Evolutionary conservation across 2,888 invertebrate genomes (phyloP).

Genomic region (Drosophila phalerata): DNA sequence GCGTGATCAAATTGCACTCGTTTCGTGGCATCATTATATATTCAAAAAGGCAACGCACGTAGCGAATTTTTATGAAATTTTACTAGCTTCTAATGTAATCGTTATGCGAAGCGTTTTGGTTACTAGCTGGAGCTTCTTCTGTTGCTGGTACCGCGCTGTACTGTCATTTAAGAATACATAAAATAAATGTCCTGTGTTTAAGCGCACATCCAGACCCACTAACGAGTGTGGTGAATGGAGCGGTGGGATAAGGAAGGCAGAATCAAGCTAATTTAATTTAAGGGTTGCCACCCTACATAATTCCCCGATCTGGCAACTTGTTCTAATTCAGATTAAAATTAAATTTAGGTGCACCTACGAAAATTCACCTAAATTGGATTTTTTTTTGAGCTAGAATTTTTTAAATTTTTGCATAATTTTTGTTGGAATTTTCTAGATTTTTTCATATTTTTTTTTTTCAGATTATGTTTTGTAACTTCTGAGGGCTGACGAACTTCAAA

Average conservation of each 20-base stretch:
- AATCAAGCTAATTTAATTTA: slow-evolving; percentile 28
- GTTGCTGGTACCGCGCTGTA: slow-evolving; percentile 24
- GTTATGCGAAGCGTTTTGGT: slow-evolving; percentile 65
- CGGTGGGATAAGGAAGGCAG: no score
- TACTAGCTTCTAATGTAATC: slow-evolving; percentile 77
- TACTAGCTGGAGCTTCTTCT: slow-evolving; percentile 30
- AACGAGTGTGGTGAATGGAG: slow-evolving; percentile 38
- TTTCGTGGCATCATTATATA: slow-evolving; percentile 69
- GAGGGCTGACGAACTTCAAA: no score
- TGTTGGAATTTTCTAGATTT: no score
- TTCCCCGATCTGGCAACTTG: no score
- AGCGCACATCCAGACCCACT: slow-evolving; percentile 49
- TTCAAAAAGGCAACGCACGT: slow-evolving; percentile 80
- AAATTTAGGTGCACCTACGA: no score
- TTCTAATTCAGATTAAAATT: no score
- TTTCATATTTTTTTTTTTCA: no score
- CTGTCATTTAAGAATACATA: slow-evolving; percentile 81
- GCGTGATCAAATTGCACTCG: slow-evolving; percentile 69
- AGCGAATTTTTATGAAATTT: slow-evolving; percentile 76
- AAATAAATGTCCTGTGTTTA: slow-evolving; percentile 79
- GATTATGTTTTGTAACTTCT: no score
- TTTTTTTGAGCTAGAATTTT: no score
- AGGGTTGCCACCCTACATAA: no score
- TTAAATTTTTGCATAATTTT: no score
- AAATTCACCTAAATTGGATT: no score